Percentiles rank a stretch among this genome's conserved stretches.
Conservation (phyloP, 1,140 invertebrate genomes). For the Vollenhovia emeryi region DNA sequence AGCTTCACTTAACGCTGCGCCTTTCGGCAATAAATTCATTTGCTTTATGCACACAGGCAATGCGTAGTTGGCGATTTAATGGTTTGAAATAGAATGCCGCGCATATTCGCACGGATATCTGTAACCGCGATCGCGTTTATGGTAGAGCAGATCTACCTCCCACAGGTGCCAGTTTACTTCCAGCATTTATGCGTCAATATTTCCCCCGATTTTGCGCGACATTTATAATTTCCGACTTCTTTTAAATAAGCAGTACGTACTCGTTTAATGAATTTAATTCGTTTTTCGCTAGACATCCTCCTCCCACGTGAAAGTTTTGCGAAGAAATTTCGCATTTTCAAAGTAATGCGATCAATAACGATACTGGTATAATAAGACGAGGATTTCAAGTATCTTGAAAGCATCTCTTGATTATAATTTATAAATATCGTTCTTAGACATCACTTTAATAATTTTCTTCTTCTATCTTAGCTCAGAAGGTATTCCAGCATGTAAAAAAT, state of each 20-base stretch:
- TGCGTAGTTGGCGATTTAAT: slow-evolving; percentile 2
- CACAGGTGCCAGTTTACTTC: neutral
- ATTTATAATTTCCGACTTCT: neutral
- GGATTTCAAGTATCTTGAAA: neutral
- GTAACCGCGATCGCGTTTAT: slow-evolving; percentile 15
- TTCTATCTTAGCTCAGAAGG: neutral
- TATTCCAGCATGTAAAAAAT: neutral
- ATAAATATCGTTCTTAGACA: neutral
- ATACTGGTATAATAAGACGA: neutral
- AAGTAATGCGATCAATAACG: slow-evolving; percentile 4
- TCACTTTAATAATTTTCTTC: neutral
- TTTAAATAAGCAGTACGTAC: neutral
- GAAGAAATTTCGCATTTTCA: slow-evolving; percentile 1
- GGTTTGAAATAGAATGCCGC: slow-evolving; percentile 28
- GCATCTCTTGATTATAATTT: slow-evolving; percentile 12
- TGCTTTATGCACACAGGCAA: slow-evolving; percentile 17
- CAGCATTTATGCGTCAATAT: neutral
- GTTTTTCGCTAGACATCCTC: no score
- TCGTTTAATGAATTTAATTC: neutral
- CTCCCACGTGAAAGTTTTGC: neutral
- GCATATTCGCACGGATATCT: slow-evolving; percentile 14
- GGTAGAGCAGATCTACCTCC: neutral
- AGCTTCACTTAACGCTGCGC: slow-evolving; percentile 27
- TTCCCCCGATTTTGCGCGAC: neutral
- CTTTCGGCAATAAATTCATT: slow-evolving; percentile 39